Conservation (phyloP, 2,797 vertebrate species). For the Cynopterus sphinx region DNA sequence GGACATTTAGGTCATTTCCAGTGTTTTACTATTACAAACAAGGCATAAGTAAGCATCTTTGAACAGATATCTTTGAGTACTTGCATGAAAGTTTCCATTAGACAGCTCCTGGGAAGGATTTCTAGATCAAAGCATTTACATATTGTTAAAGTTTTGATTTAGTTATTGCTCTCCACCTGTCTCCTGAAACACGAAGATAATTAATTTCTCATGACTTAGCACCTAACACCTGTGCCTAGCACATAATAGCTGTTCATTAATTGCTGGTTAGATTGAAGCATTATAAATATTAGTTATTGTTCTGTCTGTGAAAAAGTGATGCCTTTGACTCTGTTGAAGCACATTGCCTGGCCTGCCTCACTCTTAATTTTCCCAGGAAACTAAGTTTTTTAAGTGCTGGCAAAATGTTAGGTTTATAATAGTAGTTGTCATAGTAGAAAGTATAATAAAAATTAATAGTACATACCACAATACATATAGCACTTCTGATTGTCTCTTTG, state of each 20-base stretch:
- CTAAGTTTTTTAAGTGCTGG: neutral
- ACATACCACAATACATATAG: neutral
- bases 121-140: constrained; percentile 7
- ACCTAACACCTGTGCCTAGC: neutral
- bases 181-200: neutral
- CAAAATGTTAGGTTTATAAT: neutral
- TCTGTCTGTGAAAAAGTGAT: constrained; percentile 18
- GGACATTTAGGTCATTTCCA: neutral
- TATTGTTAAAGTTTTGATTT: constrained; percentile 33
- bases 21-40: constrained; percentile 25
- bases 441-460: neutral
- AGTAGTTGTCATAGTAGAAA: neutral
- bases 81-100: neutral
- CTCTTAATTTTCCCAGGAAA: neutral
- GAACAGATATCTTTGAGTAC: neutral
- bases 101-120: constrained; percentile 30
- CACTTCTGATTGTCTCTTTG: neutral
- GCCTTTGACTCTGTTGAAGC: neutral
- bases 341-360: neutral
- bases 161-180: constrained; percentile 1
- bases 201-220: constrained; percentile 38
- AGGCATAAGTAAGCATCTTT: neutral
- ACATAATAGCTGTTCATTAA: neutral
- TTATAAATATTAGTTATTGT: constrained; percentile 11
- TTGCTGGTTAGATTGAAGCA: constrained; percentile 9